Evolutionary conservation across 2,113 vertebrate species (phyloP).

Genomic region (Elephantulus edwardii): DNA sequence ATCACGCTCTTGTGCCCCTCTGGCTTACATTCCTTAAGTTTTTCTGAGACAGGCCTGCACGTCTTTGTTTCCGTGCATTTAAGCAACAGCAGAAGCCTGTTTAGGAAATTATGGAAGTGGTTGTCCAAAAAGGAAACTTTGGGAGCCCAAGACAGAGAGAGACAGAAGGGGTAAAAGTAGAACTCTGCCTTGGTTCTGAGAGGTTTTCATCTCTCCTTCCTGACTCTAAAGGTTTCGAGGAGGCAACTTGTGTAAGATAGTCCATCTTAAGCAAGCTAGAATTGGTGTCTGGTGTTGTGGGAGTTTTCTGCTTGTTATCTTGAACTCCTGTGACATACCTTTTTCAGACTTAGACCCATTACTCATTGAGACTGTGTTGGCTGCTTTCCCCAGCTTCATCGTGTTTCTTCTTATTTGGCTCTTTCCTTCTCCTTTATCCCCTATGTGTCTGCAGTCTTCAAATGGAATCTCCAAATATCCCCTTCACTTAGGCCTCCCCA

Average conservation of each 20-base stretch:
- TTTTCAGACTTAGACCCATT: conserved; percentile 12
- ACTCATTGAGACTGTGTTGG: neutral
- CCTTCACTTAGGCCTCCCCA: neutral
- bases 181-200: neutral
- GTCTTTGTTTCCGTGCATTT: neutral
- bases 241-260: neutral
- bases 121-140: neutral
- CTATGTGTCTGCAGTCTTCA: neutral
- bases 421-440: neutral
- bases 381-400: neutral
- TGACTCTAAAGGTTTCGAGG: neutral
- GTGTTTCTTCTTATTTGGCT: neutral
- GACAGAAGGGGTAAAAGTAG: neutral
- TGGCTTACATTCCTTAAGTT: neutral
- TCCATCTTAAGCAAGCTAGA: neutral
- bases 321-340: neutral
- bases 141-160: neutral
- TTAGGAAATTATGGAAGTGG: neutral
- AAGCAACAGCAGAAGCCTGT: neutral
- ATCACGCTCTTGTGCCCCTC: neutral
- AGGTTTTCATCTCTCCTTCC: neutral
- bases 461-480: neutral
- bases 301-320: neutral
- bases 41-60: neutral
- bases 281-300: neutral